Evolutionary conservation across 2,888 invertebrate genomes (phyloP), one percentile per base, ranked within the genome.

Genomic region (Plusia festucae): DNA sequence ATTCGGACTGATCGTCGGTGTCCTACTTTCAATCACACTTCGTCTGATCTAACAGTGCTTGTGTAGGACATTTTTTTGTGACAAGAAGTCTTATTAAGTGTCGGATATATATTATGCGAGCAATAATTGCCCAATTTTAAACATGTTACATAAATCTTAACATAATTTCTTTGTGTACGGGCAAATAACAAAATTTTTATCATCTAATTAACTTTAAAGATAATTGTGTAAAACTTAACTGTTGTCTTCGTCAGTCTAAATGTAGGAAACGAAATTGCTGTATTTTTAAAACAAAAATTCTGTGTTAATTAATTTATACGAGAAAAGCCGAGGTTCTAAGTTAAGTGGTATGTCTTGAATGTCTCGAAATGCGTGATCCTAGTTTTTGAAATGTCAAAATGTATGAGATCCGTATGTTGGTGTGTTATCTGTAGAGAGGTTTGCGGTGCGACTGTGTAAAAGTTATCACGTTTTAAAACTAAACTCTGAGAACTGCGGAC

Each of bases 301-400:
- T 73, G 70, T 75, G 70, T 75, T 73, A 73, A 60, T 40, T 75
- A 60, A 62, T 63, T 73, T 60, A 63, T 70, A 44, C 16, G 32
- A 69, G 57, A 53, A 58, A 76, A 56, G 60, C 73, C 77, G 73
- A 18, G 77, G 60, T 72, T 59, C 34, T 68, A 64, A 60, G 32
- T 60, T 52, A 60, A 53, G 16, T 57, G 40, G 53, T 20, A 53
- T 8, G 56, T 56, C 34, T 16, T 15, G 15, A 49, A 67, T 67
- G 58, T 73, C 73, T 77, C 65, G 69, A 64, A 32, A 30, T 20
- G 34, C 49, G 60, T 49, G 81, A 81, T 81, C 79, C 79, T 81
- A 24, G 71, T 79, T 79, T 79, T 81, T 76, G 60, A 18, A 32
- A 54, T 68, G 27, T 81, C 79, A 79, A 79, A 79, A 79, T 79